phyloP scores from a whole-genome alignment of 2,888 invertebrate species.

The Ophioninae sp. region DNA sequence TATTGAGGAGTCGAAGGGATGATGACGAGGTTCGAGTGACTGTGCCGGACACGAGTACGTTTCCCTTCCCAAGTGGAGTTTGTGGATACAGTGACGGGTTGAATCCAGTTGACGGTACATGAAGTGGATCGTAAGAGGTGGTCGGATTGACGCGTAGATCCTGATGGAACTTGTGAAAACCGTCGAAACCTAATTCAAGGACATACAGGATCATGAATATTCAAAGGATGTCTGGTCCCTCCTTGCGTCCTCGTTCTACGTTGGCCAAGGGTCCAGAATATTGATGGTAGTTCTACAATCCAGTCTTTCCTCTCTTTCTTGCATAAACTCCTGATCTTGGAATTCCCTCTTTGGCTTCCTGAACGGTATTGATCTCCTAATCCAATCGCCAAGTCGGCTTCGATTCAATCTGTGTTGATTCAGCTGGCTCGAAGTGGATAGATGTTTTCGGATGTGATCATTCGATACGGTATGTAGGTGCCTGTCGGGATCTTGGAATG shows the following conservation, averaged over 20 bases:
- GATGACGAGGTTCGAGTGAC: not conserved
- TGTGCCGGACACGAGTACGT: conserved; percentile 18
- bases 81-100: conserved; percentile 26
- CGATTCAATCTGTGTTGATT: conserved; percentile 18
- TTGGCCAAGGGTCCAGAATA: conserved; percentile 71
- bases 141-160: not conserved
- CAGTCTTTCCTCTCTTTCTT: conserved; percentile 42
- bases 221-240: conserved; percentile 75
- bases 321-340: conserved; percentile 5
- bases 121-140: conserved; percentile 18
- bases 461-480: no score
- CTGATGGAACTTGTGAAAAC: conserved; percentile 67
- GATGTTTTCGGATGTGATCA: no score
- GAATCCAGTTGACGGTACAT: conserved; percentile 8
- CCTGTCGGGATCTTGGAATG: no score
- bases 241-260: conserved; percentile 65
- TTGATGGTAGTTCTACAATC: conserved; percentile 64
- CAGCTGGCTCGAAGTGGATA: no score
- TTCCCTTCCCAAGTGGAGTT: conserved; percentile 26
- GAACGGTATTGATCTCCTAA: conserved; percentile 47
- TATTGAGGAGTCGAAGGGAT: not conserved
- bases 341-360: conserved; percentile 42
- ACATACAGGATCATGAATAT: conserved; percentile 77
- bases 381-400: conserved; percentile 35
- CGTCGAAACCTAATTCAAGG: conserved; percentile 77